Percentiles rank a stretch among this genome's conserved stretches.
phyloP scores from a whole-genome alignment of 2,888 invertebrate species.

The Pseudococcus jackbeardsleyi region DNA sequence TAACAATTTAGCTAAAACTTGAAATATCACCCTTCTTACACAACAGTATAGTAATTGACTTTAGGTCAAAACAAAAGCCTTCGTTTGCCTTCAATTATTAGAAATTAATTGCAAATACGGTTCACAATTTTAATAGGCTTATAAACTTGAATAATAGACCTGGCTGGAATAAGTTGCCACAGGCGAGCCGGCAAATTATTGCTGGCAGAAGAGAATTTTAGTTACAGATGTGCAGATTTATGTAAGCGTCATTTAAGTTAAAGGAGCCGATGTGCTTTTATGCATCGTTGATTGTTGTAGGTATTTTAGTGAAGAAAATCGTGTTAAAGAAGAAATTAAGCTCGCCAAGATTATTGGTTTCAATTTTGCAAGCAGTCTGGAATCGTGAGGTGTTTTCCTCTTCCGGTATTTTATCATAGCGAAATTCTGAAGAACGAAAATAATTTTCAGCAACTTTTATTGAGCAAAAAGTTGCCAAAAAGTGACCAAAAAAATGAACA shows the following conservation, averaged over 20 bases:
- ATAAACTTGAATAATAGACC: conserved; percentile 5
- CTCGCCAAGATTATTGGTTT: neutral
- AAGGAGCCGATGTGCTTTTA: neutral
- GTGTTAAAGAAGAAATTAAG: neutral
- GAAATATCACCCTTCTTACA: neutral
- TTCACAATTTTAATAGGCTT: conserved; percentile 6
- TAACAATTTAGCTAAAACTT: neutral
- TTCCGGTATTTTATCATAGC: too few relatives aligned
- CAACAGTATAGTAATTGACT: neutral
- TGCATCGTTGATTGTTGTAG: neutral
- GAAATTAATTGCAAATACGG: neutral
- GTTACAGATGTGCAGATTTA: neutral
- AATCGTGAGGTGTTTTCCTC: neutral
- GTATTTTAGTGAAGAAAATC: neutral
- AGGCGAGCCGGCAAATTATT: neutral
- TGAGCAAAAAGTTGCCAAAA: too few relatives aligned
- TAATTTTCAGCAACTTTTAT: too few relatives aligned
- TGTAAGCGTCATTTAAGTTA: neutral
- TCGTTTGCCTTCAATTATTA: neutral
- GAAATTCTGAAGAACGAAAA: too few relatives aligned
- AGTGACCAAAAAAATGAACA: too few relatives aligned
- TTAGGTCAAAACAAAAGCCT: conserved; percentile 1
- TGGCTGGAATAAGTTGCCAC: neutral
- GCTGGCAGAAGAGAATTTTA: neutral
- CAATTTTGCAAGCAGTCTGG: neutral